phyloP scores from a whole-genome alignment of 2,797 vertebrate species.

The Rhadinocentrus ornatus region DNA sequence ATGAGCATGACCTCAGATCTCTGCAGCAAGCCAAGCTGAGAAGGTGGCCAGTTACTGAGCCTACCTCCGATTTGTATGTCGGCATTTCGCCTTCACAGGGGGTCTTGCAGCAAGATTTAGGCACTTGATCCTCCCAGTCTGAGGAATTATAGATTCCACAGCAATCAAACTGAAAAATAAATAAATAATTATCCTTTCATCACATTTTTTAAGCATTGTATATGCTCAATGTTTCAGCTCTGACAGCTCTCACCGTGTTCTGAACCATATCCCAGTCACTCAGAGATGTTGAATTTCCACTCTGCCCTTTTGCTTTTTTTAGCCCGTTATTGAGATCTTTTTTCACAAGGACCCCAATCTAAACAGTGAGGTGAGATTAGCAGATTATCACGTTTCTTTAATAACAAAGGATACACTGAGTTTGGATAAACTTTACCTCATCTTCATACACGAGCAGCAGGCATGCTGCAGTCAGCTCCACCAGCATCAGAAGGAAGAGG shows the following conservation, averaged over 20 bases:
- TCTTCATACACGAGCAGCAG: slow-evolving; percentile 71
- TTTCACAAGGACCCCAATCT: slow-evolving; percentile 59
- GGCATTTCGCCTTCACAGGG: fast-evolving
- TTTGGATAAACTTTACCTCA: slow-evolving; percentile 38
- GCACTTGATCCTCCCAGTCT: slow-evolving; percentile 55
- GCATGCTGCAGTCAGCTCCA: slow-evolving; percentile 76
- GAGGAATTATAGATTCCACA: slow-evolving; percentile 63
- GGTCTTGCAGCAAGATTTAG: background rate
- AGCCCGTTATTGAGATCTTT: slow-evolving; percentile 40
- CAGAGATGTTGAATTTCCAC: fast-evolving
- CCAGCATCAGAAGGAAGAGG: slow-evolving; percentile 82
- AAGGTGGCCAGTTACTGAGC: background rate
- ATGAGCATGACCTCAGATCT: slow-evolving; percentile 1
- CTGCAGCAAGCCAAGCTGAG: background rate
- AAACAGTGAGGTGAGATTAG: background rate
- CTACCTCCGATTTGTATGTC: fast-evolving
- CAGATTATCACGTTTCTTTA: background rate
- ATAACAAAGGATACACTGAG: background rate
- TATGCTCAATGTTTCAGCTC: background rate
- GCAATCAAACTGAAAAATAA: slow-evolving; percentile 69
- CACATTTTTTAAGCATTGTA: background rate
- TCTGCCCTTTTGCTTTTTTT: fast-evolving
- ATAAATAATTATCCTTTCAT: too few relatives aligned
- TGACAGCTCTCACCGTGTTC: slow-evolving; percentile 19
- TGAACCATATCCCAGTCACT: slow-evolving; percentile 77